Conservation (phyloP, 2,797 vertebrate genomes). For the Gallinago solitaria region DNA sequence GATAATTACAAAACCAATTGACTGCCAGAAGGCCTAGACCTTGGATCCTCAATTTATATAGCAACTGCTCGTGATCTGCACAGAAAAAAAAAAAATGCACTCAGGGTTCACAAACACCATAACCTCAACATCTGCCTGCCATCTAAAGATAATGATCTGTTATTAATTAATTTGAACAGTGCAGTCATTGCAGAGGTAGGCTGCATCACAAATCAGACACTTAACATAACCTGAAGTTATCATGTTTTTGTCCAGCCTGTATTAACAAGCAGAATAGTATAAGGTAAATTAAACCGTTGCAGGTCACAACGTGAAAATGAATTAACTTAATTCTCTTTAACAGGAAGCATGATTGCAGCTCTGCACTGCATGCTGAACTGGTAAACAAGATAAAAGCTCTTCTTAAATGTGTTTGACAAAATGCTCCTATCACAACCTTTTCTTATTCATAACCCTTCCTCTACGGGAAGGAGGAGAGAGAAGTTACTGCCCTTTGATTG, state of each 20-base stretch:
- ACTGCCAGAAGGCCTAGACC: constrained; percentile 71
- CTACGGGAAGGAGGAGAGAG: not conserved
- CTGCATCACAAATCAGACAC: constrained; percentile 59
- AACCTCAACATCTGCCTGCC: constrained; percentile 77
- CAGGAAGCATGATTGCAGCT: not conserved
- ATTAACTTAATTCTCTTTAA: constrained; percentile 31
- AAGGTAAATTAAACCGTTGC: constrained; percentile 39
- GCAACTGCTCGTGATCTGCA: constrained; percentile 63
- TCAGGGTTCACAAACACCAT: constrained; percentile 70
- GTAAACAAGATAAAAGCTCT: not conserved
- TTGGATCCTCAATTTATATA: constrained; percentile 72
- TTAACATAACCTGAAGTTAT: constrained; percentile 48
- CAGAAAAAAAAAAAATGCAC: constrained; percentile 37
- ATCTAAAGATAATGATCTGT: constrained; percentile 74
- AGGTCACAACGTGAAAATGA: constrained; percentile 37
- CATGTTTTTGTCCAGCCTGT: not conserved
- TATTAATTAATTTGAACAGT: constrained; percentile 76
- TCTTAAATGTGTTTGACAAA: not conserved
- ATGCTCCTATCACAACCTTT: not conserved
- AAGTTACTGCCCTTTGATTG: not conserved
- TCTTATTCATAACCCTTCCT: not conserved
- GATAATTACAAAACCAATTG: constrained; percentile 80
- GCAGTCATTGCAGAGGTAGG: constrained; percentile 35
- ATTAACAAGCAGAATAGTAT: constrained; percentile 2
- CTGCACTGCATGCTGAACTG: not conserved